Conservation (phyloP, 2,797 vertebrate species). For the Ambastaia sidthimunki region DNA sequence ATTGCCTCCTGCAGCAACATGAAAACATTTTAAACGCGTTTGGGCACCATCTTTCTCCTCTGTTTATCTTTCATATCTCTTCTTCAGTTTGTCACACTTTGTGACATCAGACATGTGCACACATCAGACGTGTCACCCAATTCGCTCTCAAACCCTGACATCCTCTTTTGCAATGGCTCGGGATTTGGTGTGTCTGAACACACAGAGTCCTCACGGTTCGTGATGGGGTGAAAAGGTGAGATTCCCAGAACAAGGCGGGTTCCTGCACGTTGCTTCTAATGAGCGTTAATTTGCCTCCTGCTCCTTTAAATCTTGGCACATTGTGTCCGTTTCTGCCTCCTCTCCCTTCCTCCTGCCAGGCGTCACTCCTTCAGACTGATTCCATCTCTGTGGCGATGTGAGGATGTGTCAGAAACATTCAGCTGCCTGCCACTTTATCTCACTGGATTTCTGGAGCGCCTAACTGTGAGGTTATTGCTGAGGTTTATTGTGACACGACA, state of each 20-base stretch:
- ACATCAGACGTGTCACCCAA: not conserved
- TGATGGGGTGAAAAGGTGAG: conserved; percentile 43
- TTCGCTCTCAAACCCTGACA: conserved; percentile 7
- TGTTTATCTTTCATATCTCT: not conserved
- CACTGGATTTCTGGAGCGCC: conserved; percentile 24
- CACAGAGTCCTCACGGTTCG: conserved; percentile 23
- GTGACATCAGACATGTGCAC: not conserved
- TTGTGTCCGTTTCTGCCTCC: conserved; percentile 65
- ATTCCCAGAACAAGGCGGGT: conserved; percentile 9
- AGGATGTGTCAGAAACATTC: conserved; percentile 64
- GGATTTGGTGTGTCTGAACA: not conserved
- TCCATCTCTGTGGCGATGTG: conserved; percentile 68
- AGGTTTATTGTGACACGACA: conserved; percentile 9
- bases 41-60: not conserved
- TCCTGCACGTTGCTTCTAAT: conserved; percentile 35
- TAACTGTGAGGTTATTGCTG: conserved; percentile 13
- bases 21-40: not conserved
- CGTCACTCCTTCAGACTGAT: conserved; percentile 68
- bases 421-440: conserved; percentile 44
- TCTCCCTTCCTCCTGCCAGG: conserved; percentile 61
- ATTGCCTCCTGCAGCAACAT: conserved; percentile 17
- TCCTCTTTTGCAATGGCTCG: conserved; percentile 18
- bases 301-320: conserved; percentile 55
- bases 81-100: not conserved
- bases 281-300: conserved; percentile 55